Conservation (phyloP, 2,888 invertebrate genomes). For the Rosalia funebris region DNA sequence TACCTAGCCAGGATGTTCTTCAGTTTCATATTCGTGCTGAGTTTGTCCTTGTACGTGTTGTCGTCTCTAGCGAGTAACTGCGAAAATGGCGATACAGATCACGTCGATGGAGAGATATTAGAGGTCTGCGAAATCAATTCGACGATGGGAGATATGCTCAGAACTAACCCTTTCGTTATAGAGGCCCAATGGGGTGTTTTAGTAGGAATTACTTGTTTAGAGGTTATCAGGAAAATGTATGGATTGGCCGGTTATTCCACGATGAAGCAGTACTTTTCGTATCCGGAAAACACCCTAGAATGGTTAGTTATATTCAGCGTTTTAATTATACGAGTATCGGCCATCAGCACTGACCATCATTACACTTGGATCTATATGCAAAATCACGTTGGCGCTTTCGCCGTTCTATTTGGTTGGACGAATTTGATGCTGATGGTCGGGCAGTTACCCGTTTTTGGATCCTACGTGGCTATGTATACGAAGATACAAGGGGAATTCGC, state of each 20-base stretch:
- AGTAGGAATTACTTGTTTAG: constrained; percentile 80
- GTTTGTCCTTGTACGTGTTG: constrained; percentile 81
- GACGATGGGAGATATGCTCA: constrained; percentile 77
- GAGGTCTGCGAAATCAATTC: constrained; percentile 82
- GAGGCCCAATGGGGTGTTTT: constrained; percentile 87
- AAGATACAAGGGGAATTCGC: constrained; percentile 88
- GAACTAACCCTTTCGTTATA: constrained; percentile 79
- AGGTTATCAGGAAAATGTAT: constrained; percentile 82
- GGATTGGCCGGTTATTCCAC: constrained; percentile 85
- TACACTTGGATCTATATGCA: constrained; percentile 91
- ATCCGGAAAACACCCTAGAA: constrained; percentile 86
- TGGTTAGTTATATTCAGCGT: constrained; percentile 89
- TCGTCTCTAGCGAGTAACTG: constrained; percentile 86
- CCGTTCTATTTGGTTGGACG: constrained; percentile 87
- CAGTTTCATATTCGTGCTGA: constrained; percentile 81
- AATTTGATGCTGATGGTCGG: constrained; percentile 91
- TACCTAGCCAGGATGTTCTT: constrained; percentile 82
- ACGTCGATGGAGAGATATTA: constrained; percentile 76
- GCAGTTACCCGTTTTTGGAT: constrained; percentile 86
- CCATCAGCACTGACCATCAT: constrained; percentile 79
- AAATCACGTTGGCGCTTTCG: constrained; percentile 87
- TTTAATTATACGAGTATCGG: constrained; percentile 83
- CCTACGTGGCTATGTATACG: constrained; percentile 91
- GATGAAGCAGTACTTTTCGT: constrained; percentile 81
- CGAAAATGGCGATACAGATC: constrained; percentile 82